These are phyloP conservation scores for Forbesichthys agassizii DNA, from an alignment of 2,113 vertebrate genomes.

Conservation along the genomic window DNA sequence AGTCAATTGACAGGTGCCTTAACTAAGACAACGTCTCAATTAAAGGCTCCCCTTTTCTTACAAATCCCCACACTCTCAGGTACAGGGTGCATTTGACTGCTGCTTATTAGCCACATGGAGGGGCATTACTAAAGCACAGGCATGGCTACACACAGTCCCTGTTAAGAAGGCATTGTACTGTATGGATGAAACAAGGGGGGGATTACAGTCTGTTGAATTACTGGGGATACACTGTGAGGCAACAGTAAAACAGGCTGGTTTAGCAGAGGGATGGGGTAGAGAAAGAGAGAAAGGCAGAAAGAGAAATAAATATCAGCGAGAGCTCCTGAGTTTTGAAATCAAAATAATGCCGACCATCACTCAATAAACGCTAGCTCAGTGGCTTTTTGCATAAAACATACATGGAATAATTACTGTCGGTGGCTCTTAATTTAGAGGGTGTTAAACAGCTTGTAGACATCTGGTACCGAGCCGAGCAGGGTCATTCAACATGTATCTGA, in stretches of 20 bases:
- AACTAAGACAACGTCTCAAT: constrained; percentile 73
- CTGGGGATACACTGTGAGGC: constrained; percentile 16
- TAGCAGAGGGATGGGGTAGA: constrained; percentile 22
- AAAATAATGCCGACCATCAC: constrained; percentile 82
- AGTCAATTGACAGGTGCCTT: constrained; percentile 69
- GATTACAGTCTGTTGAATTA: constrained; percentile 71
- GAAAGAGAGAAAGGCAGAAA: constrained; percentile 20
- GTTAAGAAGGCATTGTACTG: constrained; percentile 66
- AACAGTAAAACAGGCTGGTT: constrained; percentile 8
- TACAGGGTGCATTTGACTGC: constrained; percentile 66
- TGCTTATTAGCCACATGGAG: constrained; percentile 73
- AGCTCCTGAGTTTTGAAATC: constrained; percentile 68
- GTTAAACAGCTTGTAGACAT: constrained; percentile 99
- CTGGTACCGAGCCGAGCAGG: constrained; percentile 94
- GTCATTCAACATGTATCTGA: constrained; percentile 99
- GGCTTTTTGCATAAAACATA: constrained; percentile 92
- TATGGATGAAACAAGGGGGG: constrained; percentile 59
- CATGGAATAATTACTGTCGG: constrained; percentile 97
- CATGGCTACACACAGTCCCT: constrained; percentile 64
- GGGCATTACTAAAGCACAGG: constrained; percentile 67
- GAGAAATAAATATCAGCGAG: constrained; percentile 56
- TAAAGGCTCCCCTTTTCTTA: constrained; percentile 51
- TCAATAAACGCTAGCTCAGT: constrained; percentile 90
- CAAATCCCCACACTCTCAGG: constrained; percentile 71
- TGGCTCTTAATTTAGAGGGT: constrained; percentile 97